A percentile compares a stretch with the other conserved stretches of the same genome.
phyloP scores from a whole-genome alignment of 2,888 invertebrate genomes.

The Alloscopus bannaensis region DNA sequence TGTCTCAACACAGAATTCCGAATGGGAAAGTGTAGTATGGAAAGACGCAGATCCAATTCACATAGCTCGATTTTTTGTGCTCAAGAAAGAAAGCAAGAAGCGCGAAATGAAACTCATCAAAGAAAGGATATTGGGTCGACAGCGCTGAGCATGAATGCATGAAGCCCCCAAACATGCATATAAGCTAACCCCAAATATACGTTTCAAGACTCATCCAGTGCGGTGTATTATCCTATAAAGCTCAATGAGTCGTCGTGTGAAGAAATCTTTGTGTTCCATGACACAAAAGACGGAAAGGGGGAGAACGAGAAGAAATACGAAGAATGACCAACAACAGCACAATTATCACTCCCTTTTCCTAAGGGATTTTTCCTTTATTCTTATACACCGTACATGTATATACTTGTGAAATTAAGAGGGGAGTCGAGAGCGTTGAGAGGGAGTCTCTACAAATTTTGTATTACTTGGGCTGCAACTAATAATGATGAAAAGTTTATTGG shows the following conservation, averaged over 20 bases:
- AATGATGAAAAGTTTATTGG: constrained; percentile 17
- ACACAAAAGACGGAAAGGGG: background rate
- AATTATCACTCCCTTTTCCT: constrained; percentile 35
- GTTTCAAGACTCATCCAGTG: too few species aligned
- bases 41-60: constrained; percentile 24
- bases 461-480: background rate
- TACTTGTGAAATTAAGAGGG: background rate
- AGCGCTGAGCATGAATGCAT: constrained; percentile 2
- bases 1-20: too few species aligned
- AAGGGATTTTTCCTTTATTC: constrained; percentile 11
- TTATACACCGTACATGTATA: background rate
- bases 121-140: constrained; percentile 28
- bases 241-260: constrained; percentile 5
- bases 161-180: too few species aligned
- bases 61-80: constrained; percentile 6
- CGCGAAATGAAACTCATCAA: constrained; percentile 35
- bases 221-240: too few species aligned
- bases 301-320: background rate
- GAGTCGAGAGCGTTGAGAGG: background rate
- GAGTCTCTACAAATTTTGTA: background rate
- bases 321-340: constrained; percentile 31
- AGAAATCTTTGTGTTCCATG: background rate
- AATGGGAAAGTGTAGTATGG: too few species aligned
- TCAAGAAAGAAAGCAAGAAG: constrained; percentile 11
- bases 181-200: too few species aligned